Conservation (phyloP, 2,113 vertebrate genomes). For the Peromyscus maniculatus region DNA sequence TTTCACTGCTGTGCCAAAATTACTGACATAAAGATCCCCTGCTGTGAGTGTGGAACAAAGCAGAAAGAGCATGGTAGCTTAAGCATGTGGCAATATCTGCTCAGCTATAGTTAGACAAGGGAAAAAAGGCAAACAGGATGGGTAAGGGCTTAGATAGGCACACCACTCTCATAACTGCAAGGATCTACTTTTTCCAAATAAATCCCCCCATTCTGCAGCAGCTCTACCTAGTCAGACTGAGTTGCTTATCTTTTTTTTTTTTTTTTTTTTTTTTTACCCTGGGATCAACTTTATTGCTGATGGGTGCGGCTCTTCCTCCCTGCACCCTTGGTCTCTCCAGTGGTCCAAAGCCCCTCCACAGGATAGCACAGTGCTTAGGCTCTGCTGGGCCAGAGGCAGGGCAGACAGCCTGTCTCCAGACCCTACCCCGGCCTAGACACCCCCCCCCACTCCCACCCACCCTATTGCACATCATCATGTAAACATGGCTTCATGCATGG, state of each 20-base stretch:
- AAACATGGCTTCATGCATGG: constrained; percentile 69
- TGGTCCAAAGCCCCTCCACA: constrained; percentile 64
- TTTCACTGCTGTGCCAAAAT: neutral
- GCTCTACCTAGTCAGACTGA: neutral
- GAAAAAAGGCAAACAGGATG: too few species aligned
- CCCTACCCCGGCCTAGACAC: neutral
- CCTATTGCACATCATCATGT: constrained; percentile 82
- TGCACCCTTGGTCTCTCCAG: constrained; percentile 8
- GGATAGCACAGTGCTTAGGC: constrained; percentile 73
- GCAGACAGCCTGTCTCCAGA: constrained; percentile 28
- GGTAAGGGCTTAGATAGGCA: neutral
- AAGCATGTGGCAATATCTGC: neutral
- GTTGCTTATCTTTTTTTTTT: too few species aligned
- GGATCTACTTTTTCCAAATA: neutral
- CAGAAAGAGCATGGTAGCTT: neutral
- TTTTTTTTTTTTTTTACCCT: too few species aligned
- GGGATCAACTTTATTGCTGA: constrained; percentile 82
- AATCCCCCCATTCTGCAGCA: too few species aligned
- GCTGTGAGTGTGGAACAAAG: neutral
- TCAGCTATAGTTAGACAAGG: neutral
- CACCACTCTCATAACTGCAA: too few species aligned
- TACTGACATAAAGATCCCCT: neutral
- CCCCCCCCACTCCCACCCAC: constrained; percentile 54
- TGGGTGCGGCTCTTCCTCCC: constrained; percentile 51
- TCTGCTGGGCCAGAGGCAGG: constrained; percentile 65